phyloP scores from a whole-genome alignment of 2,888 invertebrate species.

The Odontomyia ornata region DNA sequence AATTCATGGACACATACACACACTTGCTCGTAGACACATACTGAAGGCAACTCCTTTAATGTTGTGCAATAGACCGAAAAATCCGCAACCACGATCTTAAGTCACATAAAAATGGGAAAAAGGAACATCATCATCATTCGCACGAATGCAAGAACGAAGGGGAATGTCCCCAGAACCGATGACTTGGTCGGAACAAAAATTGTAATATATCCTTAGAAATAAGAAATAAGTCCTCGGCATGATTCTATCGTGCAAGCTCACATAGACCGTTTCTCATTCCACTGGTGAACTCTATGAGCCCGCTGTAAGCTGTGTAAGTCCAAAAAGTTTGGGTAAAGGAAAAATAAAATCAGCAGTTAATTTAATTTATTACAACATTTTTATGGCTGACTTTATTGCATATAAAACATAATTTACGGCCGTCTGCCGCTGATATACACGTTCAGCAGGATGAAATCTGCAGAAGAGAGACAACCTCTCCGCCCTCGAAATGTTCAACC shows the following conservation, averaged over 20 bases:
- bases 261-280: not conserved
- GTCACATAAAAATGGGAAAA: not conserved
- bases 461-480: not conserved
- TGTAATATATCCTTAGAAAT: slow-evolving; percentile 10
- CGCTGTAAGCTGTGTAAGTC: not conserved
- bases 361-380: slow-evolving; percentile 65
- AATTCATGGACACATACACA: not conserved
- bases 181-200: slow-evolving; percentile 5
- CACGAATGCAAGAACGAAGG: not conserved
- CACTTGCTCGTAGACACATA: not conserved
- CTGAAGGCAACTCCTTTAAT: slow-evolving; percentile 10
- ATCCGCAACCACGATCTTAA: slow-evolving; percentile 14
- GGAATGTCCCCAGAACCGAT: slow-evolving; percentile 1
- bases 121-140: slow-evolving; percentile 7
- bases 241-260: not conserved
- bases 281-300: not conserved
- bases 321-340: slow-evolving; percentile 31
- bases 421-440: slow-evolving; percentile 54
- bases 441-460: slow-evolving; percentile 41
- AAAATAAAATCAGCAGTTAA: slow-evolving; percentile 65
- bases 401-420: slow-evolving; percentile 65
- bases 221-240: slow-evolving; percentile 1
- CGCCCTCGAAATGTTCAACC: slow-evolving; percentile 4
- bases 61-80: slow-evolving; percentile 37
- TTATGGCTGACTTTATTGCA: slow-evolving; percentile 66